Base-by-base conservation (phyloP, 2,797 vertebrate species). In the Sciurus carolinensis region DNA sequence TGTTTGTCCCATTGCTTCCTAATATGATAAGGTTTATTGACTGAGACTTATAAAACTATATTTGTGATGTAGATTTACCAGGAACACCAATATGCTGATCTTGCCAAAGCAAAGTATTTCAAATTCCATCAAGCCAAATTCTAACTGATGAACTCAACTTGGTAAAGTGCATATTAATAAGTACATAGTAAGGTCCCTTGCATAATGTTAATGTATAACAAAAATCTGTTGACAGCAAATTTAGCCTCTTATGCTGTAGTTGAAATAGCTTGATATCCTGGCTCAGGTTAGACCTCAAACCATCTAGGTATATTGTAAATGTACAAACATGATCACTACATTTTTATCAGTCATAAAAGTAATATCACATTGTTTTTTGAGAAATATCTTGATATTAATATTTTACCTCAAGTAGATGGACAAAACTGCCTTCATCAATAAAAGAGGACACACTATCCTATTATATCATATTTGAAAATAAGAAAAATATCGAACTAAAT, bases 391-490 rank as follows among this genome's bases (percentile, higher is more conserved):
- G 59, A 69, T 6, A 0, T 83, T 64, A 87, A 73, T 52, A 91
- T 75, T 84, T 95, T 80, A 64, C 33, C 28, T n/a, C 6, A 95
- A 52, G 1, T 59, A 77, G 28, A 72, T 96, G 5, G 13, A 30
- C n/a, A 80, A 15, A 4, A 95, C 62, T 79, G 54, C 62, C 42
- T 83, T 85, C 62, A 81, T 36, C 33, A 91, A 62, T 39, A 67
- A 80, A 81, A 86, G 50, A 77, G 22, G 69, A 3, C 15, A 91
- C 69, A 66, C 7, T 88, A 8, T 72, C 57, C 30, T 91, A 47
- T 93, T 87, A 47, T 18, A 95, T 17, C 22, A 69, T 54, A 90
- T 62, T 75, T 91, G 30, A 88, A 87, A 92, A 80, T 88, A 18
- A 87, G 71, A 84, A 94, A 91, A 54, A n/a, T 28, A 44, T 39